Evolutionary conservation across 2,113 vertebrate genomes (phyloP).

Genomic region (Nerophis lumbriciformis): DNA sequence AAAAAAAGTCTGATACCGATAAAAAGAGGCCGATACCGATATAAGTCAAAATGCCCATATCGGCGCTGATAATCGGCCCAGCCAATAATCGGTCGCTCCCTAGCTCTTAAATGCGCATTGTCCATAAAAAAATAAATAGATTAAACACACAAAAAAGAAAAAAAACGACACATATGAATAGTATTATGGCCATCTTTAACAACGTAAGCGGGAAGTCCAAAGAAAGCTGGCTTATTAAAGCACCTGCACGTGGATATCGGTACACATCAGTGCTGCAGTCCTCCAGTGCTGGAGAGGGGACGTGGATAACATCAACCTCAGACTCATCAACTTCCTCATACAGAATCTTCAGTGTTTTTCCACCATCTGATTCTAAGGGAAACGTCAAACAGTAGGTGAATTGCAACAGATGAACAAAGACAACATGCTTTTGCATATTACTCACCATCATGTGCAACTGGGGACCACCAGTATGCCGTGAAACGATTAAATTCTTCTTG

Average conservation of each 20-base stretch:
- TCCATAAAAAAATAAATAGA: too few species aligned
- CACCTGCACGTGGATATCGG: slow-evolving; percentile 89
- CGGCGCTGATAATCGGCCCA: too few species aligned
- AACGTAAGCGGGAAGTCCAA: background rate
- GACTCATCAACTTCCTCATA: slow-evolving; percentile 97
- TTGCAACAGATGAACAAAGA: background rate
- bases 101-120: too few species aligned
- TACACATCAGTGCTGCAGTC: slow-evolving; percentile 93
- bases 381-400: background rate
- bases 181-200: too few species aligned
- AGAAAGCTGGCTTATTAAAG: background rate
- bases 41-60: too few species aligned
- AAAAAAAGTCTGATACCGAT: too few species aligned
- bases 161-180: too few species aligned
- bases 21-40: too few species aligned
- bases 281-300: slow-evolving; percentile 89
- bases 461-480: slow-evolving; percentile 97
- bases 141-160: too few species aligned
- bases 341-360: slow-evolving; percentile 80
- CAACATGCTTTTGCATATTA: background rate
- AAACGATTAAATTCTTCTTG: slow-evolving; percentile 97
- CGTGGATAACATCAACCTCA: slow-evolving; percentile 93
- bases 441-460: slow-evolving; percentile 82
- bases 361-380: slow-evolving; percentile 72
- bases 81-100: too few species aligned